These are phyloP conservation scores for Metaphire vulgaris DNA, from an alignment of 1,140 invertebrate species.

Conservation along the genomic window DNA sequence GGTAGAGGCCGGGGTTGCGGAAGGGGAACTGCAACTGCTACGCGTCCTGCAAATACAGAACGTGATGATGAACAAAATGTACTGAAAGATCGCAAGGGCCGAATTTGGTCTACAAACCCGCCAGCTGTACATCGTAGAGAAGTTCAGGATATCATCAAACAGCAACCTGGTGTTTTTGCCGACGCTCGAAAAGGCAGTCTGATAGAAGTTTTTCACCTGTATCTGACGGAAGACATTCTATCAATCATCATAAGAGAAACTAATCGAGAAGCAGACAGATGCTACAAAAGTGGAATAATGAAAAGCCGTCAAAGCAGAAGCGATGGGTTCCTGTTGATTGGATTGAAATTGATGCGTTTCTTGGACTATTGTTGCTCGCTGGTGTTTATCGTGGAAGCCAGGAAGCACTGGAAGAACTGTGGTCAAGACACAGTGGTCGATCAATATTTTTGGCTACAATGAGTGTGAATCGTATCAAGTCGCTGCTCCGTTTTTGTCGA, in stretches of 20 bases:
- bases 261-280: neutral
- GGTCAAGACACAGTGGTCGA: constrained; percentile 12
- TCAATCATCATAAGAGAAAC: neutral
- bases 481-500: constrained; percentile 29
- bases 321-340: constrained; percentile 16
- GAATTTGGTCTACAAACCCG: neutral
- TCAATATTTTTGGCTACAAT: constrained; percentile 30
- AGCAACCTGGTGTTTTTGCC: neutral
- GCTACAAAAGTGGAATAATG: neutral
- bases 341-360: constrained; percentile 26
- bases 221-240: neutral
- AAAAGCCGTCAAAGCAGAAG: neutral
- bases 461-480: constrained; percentile 27
- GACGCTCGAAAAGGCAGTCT: neutral
- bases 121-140: neutral
- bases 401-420: constrained; percentile 15
- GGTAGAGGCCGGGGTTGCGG: neutral
- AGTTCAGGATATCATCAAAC: neutral
- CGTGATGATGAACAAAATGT: neutral
- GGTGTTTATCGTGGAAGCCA: constrained; percentile 11
- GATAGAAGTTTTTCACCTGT: neutral
- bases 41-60: neutral
- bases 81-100: neutral
- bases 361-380: constrained; percentile 24
- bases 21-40: neutral